Percentiles rank a stretch among this genome's conserved stretches.
Evolutionary conservation across 1,140 invertebrate genomes (phyloP).

Genomic region (Trachymyrmex septentrionalis): DNA sequence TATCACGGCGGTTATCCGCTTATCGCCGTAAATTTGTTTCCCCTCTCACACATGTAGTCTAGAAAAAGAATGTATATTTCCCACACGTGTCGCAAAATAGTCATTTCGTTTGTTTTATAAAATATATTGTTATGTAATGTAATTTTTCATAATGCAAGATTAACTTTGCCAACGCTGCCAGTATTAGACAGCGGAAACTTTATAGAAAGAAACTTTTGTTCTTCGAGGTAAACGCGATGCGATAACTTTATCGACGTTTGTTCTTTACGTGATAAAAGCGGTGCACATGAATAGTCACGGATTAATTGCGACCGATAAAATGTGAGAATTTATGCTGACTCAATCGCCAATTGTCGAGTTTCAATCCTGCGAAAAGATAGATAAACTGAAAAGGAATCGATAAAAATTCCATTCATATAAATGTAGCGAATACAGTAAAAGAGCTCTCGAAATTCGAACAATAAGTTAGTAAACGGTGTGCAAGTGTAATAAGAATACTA

Average conservation of each 20-base stretch:
- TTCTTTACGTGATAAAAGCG: background rate
- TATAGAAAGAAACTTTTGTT: constrained; percentile 3
- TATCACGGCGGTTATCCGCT: background rate
- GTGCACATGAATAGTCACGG: background rate
- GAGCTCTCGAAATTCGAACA: too few relatives aligned
- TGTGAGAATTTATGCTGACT: background rate
- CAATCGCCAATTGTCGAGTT: background rate
- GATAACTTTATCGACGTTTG: background rate
- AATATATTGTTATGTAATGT: constrained; percentile 1
- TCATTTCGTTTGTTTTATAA: constrained; percentile 7
- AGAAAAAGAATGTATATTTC: background rate
- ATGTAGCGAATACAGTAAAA: too few relatives aligned
- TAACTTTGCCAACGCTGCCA: background rate
- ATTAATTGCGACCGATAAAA: background rate
- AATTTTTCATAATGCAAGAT: background rate
- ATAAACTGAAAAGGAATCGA: background rate
- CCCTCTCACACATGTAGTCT: background rate
- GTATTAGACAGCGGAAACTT: background rate
- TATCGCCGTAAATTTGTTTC: background rate
- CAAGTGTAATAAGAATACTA: too few relatives aligned
- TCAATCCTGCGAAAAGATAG: background rate
- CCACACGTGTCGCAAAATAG: background rate
- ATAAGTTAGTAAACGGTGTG: too few relatives aligned
- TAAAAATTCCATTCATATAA: background rate
- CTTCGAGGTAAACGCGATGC: background rate